Base-by-base conservation (phyloP, 2,113 vertebrate genomes). In the Propithecus coquereli region DNA sequence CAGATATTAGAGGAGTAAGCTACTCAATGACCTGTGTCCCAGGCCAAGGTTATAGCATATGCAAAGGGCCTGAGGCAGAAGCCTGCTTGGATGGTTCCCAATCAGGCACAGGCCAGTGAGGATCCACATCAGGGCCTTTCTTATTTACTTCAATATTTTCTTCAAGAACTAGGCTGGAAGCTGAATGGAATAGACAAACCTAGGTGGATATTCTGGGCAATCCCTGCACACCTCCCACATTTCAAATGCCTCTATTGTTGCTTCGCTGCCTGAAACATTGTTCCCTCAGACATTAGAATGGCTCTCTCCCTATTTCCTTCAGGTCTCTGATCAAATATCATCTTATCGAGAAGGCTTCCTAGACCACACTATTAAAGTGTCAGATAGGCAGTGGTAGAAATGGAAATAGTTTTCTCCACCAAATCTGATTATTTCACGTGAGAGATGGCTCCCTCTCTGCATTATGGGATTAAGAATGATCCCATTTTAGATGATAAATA, bases 401-500 rank as follows among this genome's bases (percentile, higher is more conserved):
- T 74, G 95, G 91, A 96, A 96, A 94, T 95, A 57, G 89, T 97
- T 98, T 96, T 86, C 89, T 93, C 50, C 8, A 11, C 89, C 86
- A 96, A 97, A 97, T 91, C 93, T 91, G 94, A 97, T 97, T 97
- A 97, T 95, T 97, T 91, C 91, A 87, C 0, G 6, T 90, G 96
- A 89, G 82, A 71, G 83, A 94, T 96, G 96, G 82, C 79, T 96
- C 77, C 30, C 80, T 91, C 80, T 91, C 91, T 87, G 17, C 65
- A 76, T 96, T 96, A 96, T 93, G 89, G 95, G 90, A 95, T 97
- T 97, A 96, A 96, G 93, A 97, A 94, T 96, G 95, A 97, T 95
- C 89, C 89, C 86, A 94, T 94, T 93, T 88, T 93, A 94, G 91
- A 90, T 95, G 95, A 98, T 93, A 95, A 95, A 97, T 96, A 87